Evolutionary conservation across 2,888 invertebrate genomes (phyloP), one percentile per base, ranked within the genome.

Genomic region (Parnassius glacialis): DNA sequence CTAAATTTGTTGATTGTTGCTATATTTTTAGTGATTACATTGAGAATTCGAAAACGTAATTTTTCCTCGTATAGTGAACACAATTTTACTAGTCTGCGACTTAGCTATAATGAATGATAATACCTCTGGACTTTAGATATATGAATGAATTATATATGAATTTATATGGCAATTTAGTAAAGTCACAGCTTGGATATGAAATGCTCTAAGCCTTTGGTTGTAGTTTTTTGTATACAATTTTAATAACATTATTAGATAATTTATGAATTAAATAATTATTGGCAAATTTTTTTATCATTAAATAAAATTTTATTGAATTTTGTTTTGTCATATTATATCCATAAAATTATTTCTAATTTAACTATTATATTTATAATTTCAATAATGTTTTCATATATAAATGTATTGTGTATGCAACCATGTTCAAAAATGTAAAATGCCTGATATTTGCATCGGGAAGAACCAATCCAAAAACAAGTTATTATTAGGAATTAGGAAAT

Each of bases 1-100:
- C 25, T 57, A 50, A 73, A 78, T 76, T 76, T 80, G 77, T 85
- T 81, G 76, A 76, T 74, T 78, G 77, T 78, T 79, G 48, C 48
- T 48, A 69, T 71, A 55, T 62, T 73, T 72, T 72, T 69, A 73
- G 47, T 64, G 67, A 66, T 64, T 66, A 3, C 13, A 16, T 48
- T 48, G 13, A 12, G 16, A 13, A 48, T 13, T 56, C 61, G 59
- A 64, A 61, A 68, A 65, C 66, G 45, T 64, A 57, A 7, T 61
- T 59, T 65, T 58, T 65, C 65, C 43, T 72, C 54, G 25, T 74
- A 78, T 79, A 83, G 78, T 74, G 80, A 83, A 84, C 82, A 87
- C 81, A 84, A 81, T 80, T 78, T 79, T 77, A 84, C 89, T 89
- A 90, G 89, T 90, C 89, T 86, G 82, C 69, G 74, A 75, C 70